Base-by-base conservation (phyloP, 2,797 vertebrate species). In the Trematocara caparti region DNA sequence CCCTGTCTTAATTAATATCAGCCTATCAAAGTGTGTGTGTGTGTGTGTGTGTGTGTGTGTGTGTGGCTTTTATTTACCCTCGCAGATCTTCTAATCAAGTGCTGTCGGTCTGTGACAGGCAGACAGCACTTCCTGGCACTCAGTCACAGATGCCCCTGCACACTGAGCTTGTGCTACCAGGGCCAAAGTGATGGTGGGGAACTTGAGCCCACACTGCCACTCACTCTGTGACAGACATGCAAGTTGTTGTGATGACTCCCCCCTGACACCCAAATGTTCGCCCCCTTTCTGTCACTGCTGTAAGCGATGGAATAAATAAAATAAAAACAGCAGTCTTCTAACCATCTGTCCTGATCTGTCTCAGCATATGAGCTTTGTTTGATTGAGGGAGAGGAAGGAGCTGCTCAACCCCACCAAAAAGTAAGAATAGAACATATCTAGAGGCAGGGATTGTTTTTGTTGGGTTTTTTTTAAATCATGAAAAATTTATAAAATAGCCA, bases 281-380 rank as follows among this genome's bases (percentile, higher is more conserved):
- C 71, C 82, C 78, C 62, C 78, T 82, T 88, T 74, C 82, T 81
- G 49, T 90, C 78, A 85, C 84, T 38, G 88, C 92, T 89, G 80
- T 80, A 75, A 91, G 91, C 83, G 17, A 83, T 47, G 64, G 80
- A 77, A 85, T 83, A 81, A 84, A 90, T 83, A 86, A 69, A 69
- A 69, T 77, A 92, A 91, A 91, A 91, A 91, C 90, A 89, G 87
- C 83, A 83, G 84, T 80, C 82, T 78, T 79, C 81, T 43, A 75
- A 90, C 81, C 92, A 90, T 91, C 88, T 93, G 92, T 76, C 78
- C 73, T 17, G 81, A 86, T 88, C 85, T 78, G 87, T 90, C 87
- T 84, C 79, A 86, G 80, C 88, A 80, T 84, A 88, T 91, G 91
- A 93, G 81, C 21, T 79, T 38, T 10, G 81, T 86, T 85, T 90